phyloP scores from a whole-genome alignment of 2,888 invertebrate genomes.

The Nysson spinosus region DNA sequence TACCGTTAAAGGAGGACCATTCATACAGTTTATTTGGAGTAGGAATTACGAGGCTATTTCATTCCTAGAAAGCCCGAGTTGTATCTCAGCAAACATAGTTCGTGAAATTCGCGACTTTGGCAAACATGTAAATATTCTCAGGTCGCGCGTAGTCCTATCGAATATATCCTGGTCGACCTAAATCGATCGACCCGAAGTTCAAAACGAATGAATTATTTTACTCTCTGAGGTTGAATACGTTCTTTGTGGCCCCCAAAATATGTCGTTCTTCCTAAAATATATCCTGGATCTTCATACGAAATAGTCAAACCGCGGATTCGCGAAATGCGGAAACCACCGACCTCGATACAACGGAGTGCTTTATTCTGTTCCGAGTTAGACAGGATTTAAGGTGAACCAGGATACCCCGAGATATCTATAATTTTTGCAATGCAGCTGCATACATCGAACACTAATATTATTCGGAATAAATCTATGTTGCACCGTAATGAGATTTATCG shows the following conservation, averaged over 20 bases:
- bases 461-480: not conserved
- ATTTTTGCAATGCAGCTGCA: slow-evolving; percentile 18
- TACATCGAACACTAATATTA: slow-evolving; percentile 2
- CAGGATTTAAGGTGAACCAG: slow-evolving; percentile 10
- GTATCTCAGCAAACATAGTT: slow-evolving; percentile 1
- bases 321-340: slow-evolving; percentile 8
- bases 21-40: too few species aligned
- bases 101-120: not conserved
- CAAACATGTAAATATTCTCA: slow-evolving; percentile 1
- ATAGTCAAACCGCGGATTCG: not conserved
- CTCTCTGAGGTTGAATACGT: slow-evolving; percentile 33
- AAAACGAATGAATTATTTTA: slow-evolving; percentile 12
- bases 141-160: not conserved
- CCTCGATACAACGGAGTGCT: slow-evolving; percentile 35
- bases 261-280: slow-evolving; percentile 11
- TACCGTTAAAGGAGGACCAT: too few species aligned
- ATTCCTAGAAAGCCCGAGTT: slow-evolving; percentile 1
- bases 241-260: slow-evolving; percentile 38
- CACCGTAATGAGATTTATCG: not conserved
- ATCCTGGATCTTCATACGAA: not conserved
- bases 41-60: not conserved
- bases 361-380: slow-evolving; percentile 22
- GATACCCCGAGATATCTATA: slow-evolving; percentile 22
- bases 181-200: slow-evolving; percentile 30
- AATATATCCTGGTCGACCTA: slow-evolving; percentile 10